Evolutionary conservation across 2,797 vertebrate genomes (phyloP), one percentile per base, ranked within the genome.

Genomic region (Percopsis omiscomaycus): DNA sequence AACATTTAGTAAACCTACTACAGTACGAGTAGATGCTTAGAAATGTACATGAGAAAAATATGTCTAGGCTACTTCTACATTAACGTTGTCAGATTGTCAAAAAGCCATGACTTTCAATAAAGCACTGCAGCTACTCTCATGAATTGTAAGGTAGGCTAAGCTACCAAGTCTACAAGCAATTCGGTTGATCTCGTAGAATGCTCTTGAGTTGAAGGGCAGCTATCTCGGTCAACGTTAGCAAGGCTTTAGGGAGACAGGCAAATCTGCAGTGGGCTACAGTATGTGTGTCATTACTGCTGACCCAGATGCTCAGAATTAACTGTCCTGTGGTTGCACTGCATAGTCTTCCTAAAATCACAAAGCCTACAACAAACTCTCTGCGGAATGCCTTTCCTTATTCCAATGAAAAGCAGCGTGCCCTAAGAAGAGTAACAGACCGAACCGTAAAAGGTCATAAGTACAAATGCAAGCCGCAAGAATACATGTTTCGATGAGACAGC

Each of bases 251-350:
- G 78, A 85, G 76, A 81, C 68, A 75, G 58, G 66, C 75, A 75
- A 69, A 80, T 56, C 79, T 73, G 75, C 71, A 74, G 65, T 79
- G 79, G 78, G 73, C 76, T 66, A 64, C 69, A 79, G 81, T 82
- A 79, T 84, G 81, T 82, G 82, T 86, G 86, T 84, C 79, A 86
- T 86, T 86, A 87, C 78, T 84, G 78, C 86, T 89, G 86, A 89
- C 89, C 89, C 87, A 89, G 84, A 90, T 87, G 88, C 83, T 87
- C 82, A 64, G 59, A 71, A 82, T 77, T 70, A 78, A 82, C 69
- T 77, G 77, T 61, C 79, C 86, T 80, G 75, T 72, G 74, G 68
- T 82, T 78, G 77, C 78, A 61, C 32, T 77, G 71, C 74, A 75
- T 6, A 42, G 37, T 6, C 8, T 64, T 67, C 67, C 75, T 81